These are phyloP conservation scores for Aradus depressus DNA, from an alignment of 2,888 invertebrate species.

Conservation along the genomic window DNA sequence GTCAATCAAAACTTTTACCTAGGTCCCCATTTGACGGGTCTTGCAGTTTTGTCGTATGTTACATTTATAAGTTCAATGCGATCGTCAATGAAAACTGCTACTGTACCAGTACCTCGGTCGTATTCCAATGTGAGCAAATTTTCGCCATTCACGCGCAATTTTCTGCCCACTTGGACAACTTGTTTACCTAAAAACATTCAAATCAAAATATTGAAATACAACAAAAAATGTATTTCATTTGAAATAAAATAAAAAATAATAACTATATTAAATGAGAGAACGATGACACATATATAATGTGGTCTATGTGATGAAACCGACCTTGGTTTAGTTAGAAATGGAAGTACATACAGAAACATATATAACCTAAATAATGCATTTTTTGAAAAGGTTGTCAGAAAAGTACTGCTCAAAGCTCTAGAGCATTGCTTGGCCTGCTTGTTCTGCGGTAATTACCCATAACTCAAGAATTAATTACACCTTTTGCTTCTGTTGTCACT, in stretches of 20 bases:
- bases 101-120: slow-evolving; percentile 73
- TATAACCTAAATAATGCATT: too few species aligned
- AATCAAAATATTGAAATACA: neutral
- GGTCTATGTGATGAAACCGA: too few species aligned
- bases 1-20: slow-evolving; percentile 35
- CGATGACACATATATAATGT: too few species aligned
- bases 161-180: slow-evolving; percentile 73
- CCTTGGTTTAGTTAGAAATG: too few species aligned
- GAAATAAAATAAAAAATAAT: neutral
- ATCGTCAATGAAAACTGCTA: slow-evolving; percentile 79
- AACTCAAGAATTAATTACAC: too few species aligned
- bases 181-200: slow-evolving; percentile 44
- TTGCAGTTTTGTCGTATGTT: slow-evolving; percentile 72
- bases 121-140: slow-evolving; percentile 84
- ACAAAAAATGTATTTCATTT: slow-evolving; percentile 1
- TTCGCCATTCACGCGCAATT: slow-evolving; percentile 80
- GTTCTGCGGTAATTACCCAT: too few species aligned
- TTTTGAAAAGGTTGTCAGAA: too few species aligned
- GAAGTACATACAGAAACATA: too few species aligned
- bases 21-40: slow-evolving; percentile 76
- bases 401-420: too few species aligned
- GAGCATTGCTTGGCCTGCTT: too few species aligned
- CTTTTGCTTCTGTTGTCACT: too few species aligned
- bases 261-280: neutral
- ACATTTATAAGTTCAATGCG: slow-evolving; percentile 74